Evolutionary conservation across 1,140 invertebrate species (phyloP), one percentile per base, ranked within the genome.

Genomic region (Penaeus chinensis): DNA sequence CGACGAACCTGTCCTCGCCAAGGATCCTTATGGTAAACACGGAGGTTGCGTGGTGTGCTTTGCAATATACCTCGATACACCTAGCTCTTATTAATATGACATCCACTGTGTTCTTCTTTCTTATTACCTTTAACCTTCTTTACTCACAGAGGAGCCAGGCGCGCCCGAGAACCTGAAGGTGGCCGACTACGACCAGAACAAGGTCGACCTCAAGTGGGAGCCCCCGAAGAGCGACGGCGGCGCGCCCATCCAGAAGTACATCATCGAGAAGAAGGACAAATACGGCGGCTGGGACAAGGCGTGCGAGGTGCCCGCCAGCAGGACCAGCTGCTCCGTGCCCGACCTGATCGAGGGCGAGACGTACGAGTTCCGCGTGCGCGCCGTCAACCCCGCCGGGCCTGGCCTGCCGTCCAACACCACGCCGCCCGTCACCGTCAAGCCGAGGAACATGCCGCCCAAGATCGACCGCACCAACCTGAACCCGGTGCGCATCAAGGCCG

Each of bases 121-220:
- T 69, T 69, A 13, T 8, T 54, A 54, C 8, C 0, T 54, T 3
- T 54, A 54, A 54, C 47, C 22, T 71, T 65, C 20, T 65, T 37
- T 54, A 63, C 91, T 92, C 89, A 91, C 93, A 93, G 97, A 98
- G 91, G 96, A 98, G 92, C 98, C 99, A 87, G 97, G 96, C 86
- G 96, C 97, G 91, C 98, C 97, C 20, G 96, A 96, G 84, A 95
- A 98, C 90, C 94, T 99, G 13, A 95, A 96, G 91, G 96, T 98
- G 47, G 96, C 96, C 0, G 98, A 99, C 92, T 99, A 97, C 96
- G 97, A 99, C 93, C 98, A 97, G 90, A 96, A 99, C 91, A 96
- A 97, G 91, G 97, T 98, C 78, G 96, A 97, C 92, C 94, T 98
- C 13, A 95, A 95, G 90, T 98, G 97, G 97, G 94, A 94, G 11